Percentiles rank a stretch among this genome's conserved stretches.
These are phyloP conservation scores for Chionomys nivalis DNA, from an alignment of 2,113 vertebrate genomes.

Conservation along the genomic window DNA sequence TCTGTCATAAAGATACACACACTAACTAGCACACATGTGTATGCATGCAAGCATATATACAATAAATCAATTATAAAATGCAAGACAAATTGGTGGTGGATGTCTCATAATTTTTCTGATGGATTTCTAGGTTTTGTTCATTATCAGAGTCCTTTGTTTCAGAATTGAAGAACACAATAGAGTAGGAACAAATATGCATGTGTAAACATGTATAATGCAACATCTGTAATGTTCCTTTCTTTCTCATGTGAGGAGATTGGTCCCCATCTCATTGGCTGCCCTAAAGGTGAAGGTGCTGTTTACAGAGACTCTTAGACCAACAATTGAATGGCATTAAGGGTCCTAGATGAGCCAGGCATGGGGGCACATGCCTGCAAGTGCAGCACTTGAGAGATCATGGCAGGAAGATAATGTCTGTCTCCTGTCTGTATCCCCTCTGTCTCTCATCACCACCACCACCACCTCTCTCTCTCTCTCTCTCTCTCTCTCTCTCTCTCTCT, in stretches of 20 bases:
- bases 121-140: neutral
- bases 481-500: too few species aligned
- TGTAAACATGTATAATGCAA: neutral
- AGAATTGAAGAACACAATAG: neutral
- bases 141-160: neutral
- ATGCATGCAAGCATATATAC: too few species aligned
- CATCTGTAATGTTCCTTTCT: neutral
- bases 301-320: neutral
- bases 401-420: neutral
- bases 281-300: neutral
- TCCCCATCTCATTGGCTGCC: neutral
- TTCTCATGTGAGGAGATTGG: neutral
- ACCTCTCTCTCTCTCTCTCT: too few species aligned
- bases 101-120: neutral
- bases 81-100: neutral
- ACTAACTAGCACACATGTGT: neutral
- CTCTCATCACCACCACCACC: accelerated
- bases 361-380: neutral
- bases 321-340: neutral
- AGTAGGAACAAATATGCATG: neutral
- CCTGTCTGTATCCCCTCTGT: too few species aligned
- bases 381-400: neutral
- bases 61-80: neutral
- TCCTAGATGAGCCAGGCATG: neutral
- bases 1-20: neutral